phyloP scores from a whole-genome alignment of 2,888 invertebrate genomes.

The Hyppa rectilinea region DNA sequence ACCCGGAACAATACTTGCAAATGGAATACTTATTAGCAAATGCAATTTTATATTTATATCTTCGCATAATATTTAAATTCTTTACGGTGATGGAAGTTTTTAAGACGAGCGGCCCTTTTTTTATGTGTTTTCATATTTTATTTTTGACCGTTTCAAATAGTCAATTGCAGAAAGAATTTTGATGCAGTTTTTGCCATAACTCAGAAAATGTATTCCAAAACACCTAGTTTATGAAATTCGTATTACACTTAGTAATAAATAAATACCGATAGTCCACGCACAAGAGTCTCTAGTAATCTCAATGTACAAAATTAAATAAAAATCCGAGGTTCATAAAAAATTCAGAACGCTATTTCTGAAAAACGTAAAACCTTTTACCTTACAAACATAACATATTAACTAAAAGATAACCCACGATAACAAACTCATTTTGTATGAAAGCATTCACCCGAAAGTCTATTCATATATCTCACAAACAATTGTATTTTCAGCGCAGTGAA shows the following conservation, averaged over 20 bases:
- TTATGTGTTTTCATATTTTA: too few relatives aligned
- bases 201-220: not conserved
- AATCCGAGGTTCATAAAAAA: not conserved
- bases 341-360: not conserved
- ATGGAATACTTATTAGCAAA: too few relatives aligned
- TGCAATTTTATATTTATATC: too few relatives aligned
- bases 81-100: too few relatives aligned
- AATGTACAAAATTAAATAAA: not conserved
- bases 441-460: not conserved
- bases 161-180: not conserved
- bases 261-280: not conserved
- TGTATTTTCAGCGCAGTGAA: constrained; percentile 25
- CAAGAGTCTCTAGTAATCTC: not conserved
- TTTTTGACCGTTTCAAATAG: too few relatives aligned
- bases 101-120: too few relatives aligned
- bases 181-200: not conserved
- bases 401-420: constrained; percentile 14
- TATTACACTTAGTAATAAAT: not conserved
- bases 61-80: too few relatives aligned
- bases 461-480: constrained; percentile 7
- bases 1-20: too few relatives aligned
- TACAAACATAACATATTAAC: constrained; percentile 21
- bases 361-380: not conserved
- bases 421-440: constrained; percentile 5
- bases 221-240: not conserved